Conservation (phyloP, 2,888 invertebrate genomes). For the Saturnia japonica region DNA sequence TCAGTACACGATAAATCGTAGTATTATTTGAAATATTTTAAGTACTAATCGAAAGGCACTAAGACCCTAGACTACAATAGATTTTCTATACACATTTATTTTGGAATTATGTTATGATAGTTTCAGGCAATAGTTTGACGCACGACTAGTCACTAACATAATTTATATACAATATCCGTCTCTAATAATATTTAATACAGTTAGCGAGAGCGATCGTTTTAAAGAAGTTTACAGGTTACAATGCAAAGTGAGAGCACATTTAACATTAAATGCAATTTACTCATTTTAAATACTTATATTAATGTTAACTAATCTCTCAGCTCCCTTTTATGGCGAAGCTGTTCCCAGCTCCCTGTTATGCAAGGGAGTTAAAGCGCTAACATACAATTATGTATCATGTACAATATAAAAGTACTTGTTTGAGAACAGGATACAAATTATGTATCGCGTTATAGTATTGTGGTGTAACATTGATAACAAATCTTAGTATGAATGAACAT, state of each 20-base stretch:
- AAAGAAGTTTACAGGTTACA: constrained; percentile 43
- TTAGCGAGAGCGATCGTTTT: constrained; percentile 48
- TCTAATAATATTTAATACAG: constrained; percentile 44
- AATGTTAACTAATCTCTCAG: too few species aligned
- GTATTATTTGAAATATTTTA: constrained; percentile 37
- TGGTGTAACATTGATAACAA: not conserved
- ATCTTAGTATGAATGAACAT: not conserved
- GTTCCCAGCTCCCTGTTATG: too few species aligned
- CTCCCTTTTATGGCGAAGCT: too few species aligned
- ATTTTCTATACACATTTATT: constrained; percentile 68
- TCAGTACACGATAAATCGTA: constrained; percentile 18
- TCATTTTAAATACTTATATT: constrained; percentile 65
- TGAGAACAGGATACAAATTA: not conserved
- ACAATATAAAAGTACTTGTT: not conserved
- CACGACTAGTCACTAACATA: constrained; percentile 68
- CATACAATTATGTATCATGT: constrained; percentile 27
- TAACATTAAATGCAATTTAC: constrained; percentile 77
- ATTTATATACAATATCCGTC: constrained; percentile 49
- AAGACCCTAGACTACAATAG: constrained; percentile 75
- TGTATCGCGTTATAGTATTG: not conserved
- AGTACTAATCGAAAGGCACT: constrained; percentile 77
- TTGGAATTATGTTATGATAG: constrained; percentile 44
- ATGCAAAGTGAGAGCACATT: constrained; percentile 63
- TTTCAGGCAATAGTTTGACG: constrained; percentile 53
- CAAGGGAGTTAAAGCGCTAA: too few species aligned